Base-by-base conservation (phyloP, 2,113 vertebrate species). In the Alaudala cheleensis region DNA sequence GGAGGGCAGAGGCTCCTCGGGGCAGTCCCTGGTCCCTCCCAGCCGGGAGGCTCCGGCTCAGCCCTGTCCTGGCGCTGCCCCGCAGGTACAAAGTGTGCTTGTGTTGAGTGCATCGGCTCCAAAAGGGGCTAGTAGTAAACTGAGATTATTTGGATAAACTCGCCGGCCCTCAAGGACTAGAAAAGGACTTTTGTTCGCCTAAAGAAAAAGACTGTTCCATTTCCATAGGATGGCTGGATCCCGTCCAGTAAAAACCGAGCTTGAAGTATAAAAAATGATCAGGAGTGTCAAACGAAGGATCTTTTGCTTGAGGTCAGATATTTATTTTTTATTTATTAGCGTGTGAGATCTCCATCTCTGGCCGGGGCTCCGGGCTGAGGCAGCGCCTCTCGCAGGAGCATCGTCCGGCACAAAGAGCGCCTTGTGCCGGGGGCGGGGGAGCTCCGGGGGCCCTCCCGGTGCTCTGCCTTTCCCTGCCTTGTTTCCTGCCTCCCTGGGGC, bases 121-220 rank as follows among this genome's bases (percentile, higher is more conserved):
- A 78, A 95, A 96, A 90, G 91, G 94, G 96, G 93, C 96, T 96
- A 77, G 93, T 47, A 86, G 98, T 96, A 97, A 98, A 94, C 95
- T 60, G 97, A 97, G 98, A 97, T 67, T 98, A 98, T 98, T 98
- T 98, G 98, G 97, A 98, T 98, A 98, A 98, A 98, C 98, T 97
- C 51, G 92, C 95, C 31, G 67, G 98, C 97, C 98, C 97, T 79
- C 54, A 88, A 88, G 93, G 93, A 95, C 97, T 72, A 98, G 96
- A 98, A 98, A 98, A 97, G 98, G 95, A 95, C 97, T 98, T 98
- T 98, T 98, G 98, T 98, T 98, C 96, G 12, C 64, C 45, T n/a
- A 31, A 61, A 96, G 97, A 90, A 93, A 93, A 96, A 91, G 96
- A 19, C 97, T 77, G 92, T 86, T 91, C 24, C 92, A 13, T 95